Evolutionary conservation across 1,140 invertebrate species (phyloP), one percentile per base, ranked within the genome.

Genomic region (Drosophila orena): DNA sequence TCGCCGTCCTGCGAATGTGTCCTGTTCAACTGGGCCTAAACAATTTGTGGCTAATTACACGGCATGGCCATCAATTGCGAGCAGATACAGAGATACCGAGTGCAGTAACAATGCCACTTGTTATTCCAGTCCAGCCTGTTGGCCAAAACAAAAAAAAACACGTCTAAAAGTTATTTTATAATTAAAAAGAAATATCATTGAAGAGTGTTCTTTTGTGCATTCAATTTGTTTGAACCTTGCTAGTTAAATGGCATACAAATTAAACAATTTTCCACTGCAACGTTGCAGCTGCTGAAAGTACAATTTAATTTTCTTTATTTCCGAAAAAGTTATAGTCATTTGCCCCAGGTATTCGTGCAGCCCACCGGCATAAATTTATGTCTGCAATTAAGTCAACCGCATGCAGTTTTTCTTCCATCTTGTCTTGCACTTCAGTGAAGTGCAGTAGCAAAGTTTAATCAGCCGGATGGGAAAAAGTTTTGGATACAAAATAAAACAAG

Each of bases 1-100:
- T 59, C 47, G 40, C 15, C 24, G 12, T 27, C 17, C 58, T 65
- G 62, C 20, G 5, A 52, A 35, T 49, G 59, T 55, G 72, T 68
- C 64, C 64, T 77, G 76, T 70, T 74, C 85, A 84, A 84, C 84
- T 84, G 77, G 84, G 84, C 84, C 85, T 80, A 88, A 90, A 88
- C 84, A 88, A 88, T 88, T 88, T 88, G 84, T 90, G 84, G 84
- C 84, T 88, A 88, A 88, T 88, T 88, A 88, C 83, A 88, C 65
- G 72, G 83, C 83, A 88, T 79, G 66, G 83, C 83, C 83, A 86
- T 86, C 83, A 86, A 88, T 86, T 86, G 75, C 62, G 53, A 58
- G 55, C 81, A 61, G 55, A 70, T 70, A 68, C 64, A 37, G 57
- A 43, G 69, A 73, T 62, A 55, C 27, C 15, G 53, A 64, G 53